Base-by-base conservation (phyloP, 92 coral and sea anemone genomes). In the Palythoa grandiflora region DNA sequence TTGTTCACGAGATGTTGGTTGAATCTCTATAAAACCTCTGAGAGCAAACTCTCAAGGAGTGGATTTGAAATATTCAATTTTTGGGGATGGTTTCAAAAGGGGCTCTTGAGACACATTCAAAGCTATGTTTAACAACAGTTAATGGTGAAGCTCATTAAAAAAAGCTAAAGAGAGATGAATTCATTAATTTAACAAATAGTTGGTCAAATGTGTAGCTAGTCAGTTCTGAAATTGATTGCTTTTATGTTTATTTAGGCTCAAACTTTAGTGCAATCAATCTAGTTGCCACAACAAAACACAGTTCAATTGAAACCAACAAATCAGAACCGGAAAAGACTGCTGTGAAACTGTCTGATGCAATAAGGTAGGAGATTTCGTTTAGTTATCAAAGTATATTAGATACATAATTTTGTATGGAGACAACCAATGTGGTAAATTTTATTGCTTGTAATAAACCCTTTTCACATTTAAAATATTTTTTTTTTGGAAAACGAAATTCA, bases 271-370 rank as follows among this genome's bases (percentile, higher is more conserved):
- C 77, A 4, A 68, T 85, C 52, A 80, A 83, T 35, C 38, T 78
- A 73, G 65, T 91, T 20, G 63, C 87, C 38, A 35, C 88, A 63
- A 54, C 84, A 84, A 85, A 89, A 66, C 79, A 85, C 52, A 79
- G 79, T 73, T 9, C 77, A 20, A 65, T 75, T 48, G 94, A 91
- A 47, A 44, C 83, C 3, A 68, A 83, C 73, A 90, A 88, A 51
- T 50, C 84, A 17, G 75, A 68, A 9, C 8, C 90, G 12, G 86
- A 81, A 51, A 81, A 81, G 61, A 63, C 60, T 16, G 63, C 75
- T 28, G 61, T 68, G 37, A 81, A 81, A 66, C 59, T 81, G 19
- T 65, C 86, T 40, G 86, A 81, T 1, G 60, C 39, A 77, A 28
- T 66, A 19, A 77, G 81, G 81, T 77, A 19, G 10, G 66, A n/a